phyloP scores from a whole-genome alignment of 2,888 invertebrate genomes.

The Ochropleura leucogaster region DNA sequence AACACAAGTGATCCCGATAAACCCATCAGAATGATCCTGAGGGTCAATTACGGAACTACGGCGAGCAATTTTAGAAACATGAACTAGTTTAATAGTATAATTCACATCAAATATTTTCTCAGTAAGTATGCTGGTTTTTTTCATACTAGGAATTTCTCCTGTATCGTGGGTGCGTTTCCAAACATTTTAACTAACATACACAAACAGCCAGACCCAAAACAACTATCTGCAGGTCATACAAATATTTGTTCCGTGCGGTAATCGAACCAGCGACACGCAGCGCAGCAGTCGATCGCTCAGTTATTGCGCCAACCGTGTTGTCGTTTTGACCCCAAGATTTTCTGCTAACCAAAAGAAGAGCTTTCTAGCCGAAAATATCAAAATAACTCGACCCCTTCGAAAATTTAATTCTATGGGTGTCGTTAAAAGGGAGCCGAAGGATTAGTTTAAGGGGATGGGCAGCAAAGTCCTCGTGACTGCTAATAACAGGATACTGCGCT shows the following conservation, averaged over 20 bases:
- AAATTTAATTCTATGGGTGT: constrained; percentile 28
- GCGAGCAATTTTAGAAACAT: too few species aligned
- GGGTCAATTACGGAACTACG: background rate
- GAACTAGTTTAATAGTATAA: background rate
- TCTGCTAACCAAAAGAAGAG: constrained; percentile 8
- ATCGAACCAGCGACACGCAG: too few species aligned
- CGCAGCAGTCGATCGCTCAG: too few species aligned
- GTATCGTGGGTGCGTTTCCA: too few species aligned
- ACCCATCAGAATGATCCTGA: too few species aligned
- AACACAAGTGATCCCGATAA: too few species aligned
- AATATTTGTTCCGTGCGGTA: too few species aligned
- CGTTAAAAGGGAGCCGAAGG: constrained; percentile 32
- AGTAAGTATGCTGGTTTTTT: constrained; percentile 8
- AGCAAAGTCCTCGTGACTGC: constrained; percentile 16
- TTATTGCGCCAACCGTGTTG: too few species aligned
- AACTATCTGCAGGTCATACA: too few species aligned
- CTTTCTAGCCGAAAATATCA: constrained; percentile 23
- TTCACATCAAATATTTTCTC: constrained; percentile 5
- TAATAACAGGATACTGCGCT: constrained; percentile 20
- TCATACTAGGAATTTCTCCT: too few species aligned
- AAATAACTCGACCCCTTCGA: constrained; percentile 36
- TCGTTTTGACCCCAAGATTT: background rate
- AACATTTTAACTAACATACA: too few species aligned
- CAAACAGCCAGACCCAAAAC: too few species aligned
- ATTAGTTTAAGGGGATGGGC: constrained; percentile 24